Conservation (phyloP, 2,888 invertebrate species). For the Ecliptopera silaceata region DNA sequence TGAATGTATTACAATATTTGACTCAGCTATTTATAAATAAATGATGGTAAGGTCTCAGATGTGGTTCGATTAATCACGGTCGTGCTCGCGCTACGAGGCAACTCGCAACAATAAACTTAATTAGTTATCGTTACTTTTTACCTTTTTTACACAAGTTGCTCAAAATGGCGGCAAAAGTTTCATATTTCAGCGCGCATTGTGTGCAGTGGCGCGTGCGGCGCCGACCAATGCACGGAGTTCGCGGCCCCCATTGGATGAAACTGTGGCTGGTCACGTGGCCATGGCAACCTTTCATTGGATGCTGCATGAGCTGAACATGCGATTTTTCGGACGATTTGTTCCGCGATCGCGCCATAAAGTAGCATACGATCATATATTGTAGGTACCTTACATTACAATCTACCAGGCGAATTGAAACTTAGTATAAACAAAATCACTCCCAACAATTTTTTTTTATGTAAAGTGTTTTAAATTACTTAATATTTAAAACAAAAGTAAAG, state of each 20-base stretch:
- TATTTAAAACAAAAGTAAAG: too few species aligned
- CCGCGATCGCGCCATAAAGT: conserved; percentile 57
- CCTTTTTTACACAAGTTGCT: conserved; percentile 32
- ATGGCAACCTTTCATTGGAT: conserved; percentile 31
- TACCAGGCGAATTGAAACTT: conserved; percentile 43
- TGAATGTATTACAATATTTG: not conserved
- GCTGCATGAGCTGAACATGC: conserved; percentile 45
- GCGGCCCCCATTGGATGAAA: conserved; percentile 37
- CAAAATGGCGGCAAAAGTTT: conserved; percentile 52
- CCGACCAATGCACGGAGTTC: conserved; percentile 44
- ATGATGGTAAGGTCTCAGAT: conserved; percentile 9
- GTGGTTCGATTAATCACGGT: conserved; percentile 11
- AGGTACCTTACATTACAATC: not conserved
- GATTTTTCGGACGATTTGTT: conserved; percentile 70
- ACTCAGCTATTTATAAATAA: conserved; percentile 1
- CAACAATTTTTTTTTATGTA: too few species aligned
- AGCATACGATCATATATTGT: conserved; percentile 40
- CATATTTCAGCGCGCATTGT: conserved; percentile 67
- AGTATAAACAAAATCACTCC: too few species aligned
- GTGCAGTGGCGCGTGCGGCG: conserved; percentile 54
- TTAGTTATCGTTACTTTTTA: conserved; percentile 24
- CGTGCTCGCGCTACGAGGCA: conserved; percentile 1
- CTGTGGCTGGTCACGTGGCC: conserved; percentile 34
- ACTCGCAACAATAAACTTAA: conserved; percentile 13
- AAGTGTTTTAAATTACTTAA: too few species aligned